Evolutionary conservation across 2,113 vertebrate genomes (phyloP).

Genomic region (Zingel zingel): DNA sequence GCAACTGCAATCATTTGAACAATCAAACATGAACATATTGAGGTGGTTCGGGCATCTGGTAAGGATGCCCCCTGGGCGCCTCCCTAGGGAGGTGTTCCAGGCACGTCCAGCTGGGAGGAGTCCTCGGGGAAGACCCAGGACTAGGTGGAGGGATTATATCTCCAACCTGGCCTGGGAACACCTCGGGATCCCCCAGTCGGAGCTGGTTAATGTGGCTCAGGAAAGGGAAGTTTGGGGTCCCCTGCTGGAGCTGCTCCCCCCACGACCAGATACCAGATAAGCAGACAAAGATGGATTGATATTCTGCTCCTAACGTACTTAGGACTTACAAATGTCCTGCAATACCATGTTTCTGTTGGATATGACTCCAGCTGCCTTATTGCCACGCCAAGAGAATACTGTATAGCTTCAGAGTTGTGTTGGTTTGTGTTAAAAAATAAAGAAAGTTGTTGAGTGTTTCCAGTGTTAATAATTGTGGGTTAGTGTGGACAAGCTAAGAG

Average conservation of each 20-base stretch:
- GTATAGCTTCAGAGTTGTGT: conserved; percentile 6
- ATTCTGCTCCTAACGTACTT: neutral
- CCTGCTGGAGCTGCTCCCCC: too few relatives aligned
- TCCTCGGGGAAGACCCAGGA: too few relatives aligned
- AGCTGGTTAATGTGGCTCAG: too few relatives aligned
- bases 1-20: neutral
- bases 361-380: conserved; percentile 16
- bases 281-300: neutral
- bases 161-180: too few relatives aligned
- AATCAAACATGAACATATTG: neutral
- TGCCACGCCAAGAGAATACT: conserved; percentile 5
- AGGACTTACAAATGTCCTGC: neutral
- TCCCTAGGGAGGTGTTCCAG: too few relatives aligned
- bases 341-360: neutral
- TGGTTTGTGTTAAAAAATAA: conserved; percentile 12
- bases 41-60: too few relatives aligned
- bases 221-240: too few relatives aligned
- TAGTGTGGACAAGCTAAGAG: conserved; percentile 20
- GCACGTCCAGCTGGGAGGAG: too few relatives aligned
- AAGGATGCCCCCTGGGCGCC: too few relatives aligned
- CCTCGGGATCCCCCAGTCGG: too few relatives aligned
- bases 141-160: too few relatives aligned
- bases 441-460: conserved; percentile 11
- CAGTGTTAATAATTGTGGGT: conserved; percentile 47
- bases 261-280: too few relatives aligned